A percentile compares a stretch with the other conserved stretches of the same genome.
Evolutionary conservation across 2,888 invertebrate genomes (phyloP).

Genomic region (Odontocerum albicorne): DNA sequence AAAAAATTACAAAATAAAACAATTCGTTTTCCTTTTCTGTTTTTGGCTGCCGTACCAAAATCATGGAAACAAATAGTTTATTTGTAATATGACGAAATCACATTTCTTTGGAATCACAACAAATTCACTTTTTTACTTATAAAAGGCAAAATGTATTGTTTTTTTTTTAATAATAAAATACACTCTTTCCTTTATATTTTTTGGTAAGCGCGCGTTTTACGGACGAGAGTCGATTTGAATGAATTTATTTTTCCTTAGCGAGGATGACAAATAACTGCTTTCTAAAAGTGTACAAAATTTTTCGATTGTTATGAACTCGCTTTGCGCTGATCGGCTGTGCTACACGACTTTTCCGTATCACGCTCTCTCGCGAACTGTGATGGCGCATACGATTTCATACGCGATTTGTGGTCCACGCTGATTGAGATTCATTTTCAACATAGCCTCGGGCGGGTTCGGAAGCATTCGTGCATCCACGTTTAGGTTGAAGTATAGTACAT

Average conservation of each 20-base stretch:
- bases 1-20: too few species aligned
- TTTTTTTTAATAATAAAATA: constrained; percentile 12
- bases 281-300: constrained; percentile 21
- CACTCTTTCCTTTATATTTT: constrained; percentile 14
- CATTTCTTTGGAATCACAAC: constrained; percentile 23
- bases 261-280: constrained; percentile 20
- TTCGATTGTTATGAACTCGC: constrained; percentile 18
- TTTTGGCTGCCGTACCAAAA: constrained; percentile 27
- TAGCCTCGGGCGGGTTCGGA: constrained; percentile 37
- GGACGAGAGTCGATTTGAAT: constrained; percentile 10
- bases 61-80: constrained; percentile 29
- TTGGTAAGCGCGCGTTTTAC: constrained; percentile 25
- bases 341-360: constrained; percentile 60
- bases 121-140: constrained; percentile 20
- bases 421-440: constrained; percentile 36
- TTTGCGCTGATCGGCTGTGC: constrained; percentile 12
- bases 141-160: constrained; percentile 28
- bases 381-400: constrained; percentile 13
- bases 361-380: constrained; percentile 61
- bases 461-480: constrained; percentile 34
- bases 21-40: constrained; percentile 24
- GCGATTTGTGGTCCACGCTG: constrained; percentile 24
- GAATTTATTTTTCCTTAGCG: constrained; percentile 6
- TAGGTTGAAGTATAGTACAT: too few species aligned
- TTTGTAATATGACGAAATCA: constrained; percentile 21